Evolutionary conservation across 1,140 invertebrate genomes (phyloP).

Genomic region (Potamilus streckersoni): DNA sequence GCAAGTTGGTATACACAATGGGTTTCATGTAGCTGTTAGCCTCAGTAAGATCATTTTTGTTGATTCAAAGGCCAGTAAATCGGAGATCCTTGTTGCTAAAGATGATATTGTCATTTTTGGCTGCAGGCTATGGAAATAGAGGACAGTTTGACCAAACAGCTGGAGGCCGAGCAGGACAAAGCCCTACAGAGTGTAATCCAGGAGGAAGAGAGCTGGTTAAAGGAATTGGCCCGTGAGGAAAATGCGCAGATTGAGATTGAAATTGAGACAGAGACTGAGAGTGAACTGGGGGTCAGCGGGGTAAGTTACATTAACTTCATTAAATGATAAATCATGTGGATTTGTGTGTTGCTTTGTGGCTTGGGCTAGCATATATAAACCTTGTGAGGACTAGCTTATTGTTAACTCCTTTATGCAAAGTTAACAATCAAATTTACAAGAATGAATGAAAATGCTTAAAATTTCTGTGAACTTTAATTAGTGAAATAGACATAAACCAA

Average conservation of each 20-base stretch:
- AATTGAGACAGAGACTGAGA: constrained; percentile 56
- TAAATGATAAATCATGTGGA: not conserved
- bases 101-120: constrained; percentile 6
- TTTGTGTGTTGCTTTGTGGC: not conserved
- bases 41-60: too few relatives aligned
- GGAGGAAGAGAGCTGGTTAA: constrained; percentile 63
- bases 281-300: constrained; percentile 51
- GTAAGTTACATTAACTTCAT: not conserved
- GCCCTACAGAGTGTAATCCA: constrained; percentile 75
- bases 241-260: constrained; percentile 56
- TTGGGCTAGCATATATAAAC: not conserved
- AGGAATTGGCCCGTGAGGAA: constrained; percentile 59
- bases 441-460: too few relatives aligned
- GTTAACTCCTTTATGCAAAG: too few relatives aligned
- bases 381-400: too few relatives aligned
- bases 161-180: constrained; percentile 68
- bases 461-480: too few relatives aligned
- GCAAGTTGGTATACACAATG: too few relatives aligned
- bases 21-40: too few relatives aligned
- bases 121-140: constrained; percentile 56
- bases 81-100: constrained; percentile 3
- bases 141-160: constrained; percentile 51
- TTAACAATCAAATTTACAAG: too few relatives aligned
- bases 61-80: too few relatives aligned
- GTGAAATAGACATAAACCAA: too few relatives aligned